Base-by-base conservation (phyloP, 2,888 invertebrate genomes). In the Microplitis deprimator region DNA sequence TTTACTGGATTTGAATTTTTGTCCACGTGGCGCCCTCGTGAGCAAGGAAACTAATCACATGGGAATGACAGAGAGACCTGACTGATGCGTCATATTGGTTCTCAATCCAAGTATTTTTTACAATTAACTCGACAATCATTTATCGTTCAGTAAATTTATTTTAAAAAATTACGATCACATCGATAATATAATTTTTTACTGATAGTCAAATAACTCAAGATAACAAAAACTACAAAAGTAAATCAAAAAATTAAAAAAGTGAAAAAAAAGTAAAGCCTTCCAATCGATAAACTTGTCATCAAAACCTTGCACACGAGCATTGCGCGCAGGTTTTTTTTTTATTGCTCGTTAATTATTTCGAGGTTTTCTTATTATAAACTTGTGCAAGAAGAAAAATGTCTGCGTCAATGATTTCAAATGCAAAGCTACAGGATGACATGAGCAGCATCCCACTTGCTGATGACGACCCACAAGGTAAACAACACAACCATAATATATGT, bases 371-470 rank as follows among this genome's bases (percentile, higher is more conserved):
- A 50, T 13, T 13, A 50, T 50, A 50, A 50, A 50, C 50, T 62
- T 41, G 67, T 20, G 61, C 64, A 62, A 50, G 38, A 50, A 50
- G 50, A 50, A 17, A 69, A n/a, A 83, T 83, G 83, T 82, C 83
- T 59, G 76, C 80, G 62, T 82, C 84, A 67, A 81, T 85, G 72
- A 89, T 90, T 87, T 85, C 90, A 67, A 93, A 93, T 84, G 92
- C 93, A 81, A 95, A 95, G 90, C 92, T 95, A 83, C 94, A 94
- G 86, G 96, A 96, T 85, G 96, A 96, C 81, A 92, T 92, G 82
- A 92, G 91, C 85, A 96, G 93, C 88, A 97, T 97, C 89, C 97
- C 97, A 16, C 90, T 97, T 82, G 97, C 97, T 72, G 97, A 97
- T 88, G 97, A 97, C 86, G 97, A 97, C 91, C 96, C 97, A 7